Base-by-base conservation (phyloP, 2,113 vertebrate species). In the Lamprologus ornatipinnis region DNA sequence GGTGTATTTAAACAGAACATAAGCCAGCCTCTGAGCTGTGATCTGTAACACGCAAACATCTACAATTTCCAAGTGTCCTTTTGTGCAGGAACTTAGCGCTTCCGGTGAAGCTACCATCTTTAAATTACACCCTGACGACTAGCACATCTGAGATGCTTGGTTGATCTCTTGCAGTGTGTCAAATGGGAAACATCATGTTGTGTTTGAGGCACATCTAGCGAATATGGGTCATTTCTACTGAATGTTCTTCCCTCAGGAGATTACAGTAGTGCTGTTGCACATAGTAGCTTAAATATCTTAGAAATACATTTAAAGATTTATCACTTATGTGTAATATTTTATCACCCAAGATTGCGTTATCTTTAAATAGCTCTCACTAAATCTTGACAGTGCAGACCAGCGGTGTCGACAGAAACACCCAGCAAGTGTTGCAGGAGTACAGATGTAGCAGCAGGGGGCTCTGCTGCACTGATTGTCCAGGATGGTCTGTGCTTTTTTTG, bases 371-470 rank as follows among this genome's bases (percentile, higher is more conserved):
- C 65, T 42, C 2, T 70, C n/a, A 9, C n/a, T 42, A 75, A 45
- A 47, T 17, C 23, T 11, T 28, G 70, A 31, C 68, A 47, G 40
- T 42, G n/a, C 2, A 42, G 12, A 70, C 7, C 40, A 75, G 63
- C 12, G 0, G n/a, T 4, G 35, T 42, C 63, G 0, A 21, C 35
- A 40, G 31, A 33, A 31, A 51, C 15, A 12, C 12, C 45, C 45
- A 78, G 37, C 5, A n/a, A 58, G 45, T 31, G 10, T 14, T 51
- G 95, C 89, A 81, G 91, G 17, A 42, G 83, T 87, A 58, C 26
- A 83, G 37, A 87, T 86, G 45, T 80, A 33, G 9, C 85, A 93
- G 85, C 70, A 95, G 88, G 93, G 89, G 51, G 94, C 94, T 84
- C 91, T 85, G 70, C 90, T 92, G 82, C 88, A 89, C 55, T 93